Evolutionary conservation across 1,140 invertebrate genomes (phyloP).

Genomic region (Temnothorax nylanderi): DNA sequence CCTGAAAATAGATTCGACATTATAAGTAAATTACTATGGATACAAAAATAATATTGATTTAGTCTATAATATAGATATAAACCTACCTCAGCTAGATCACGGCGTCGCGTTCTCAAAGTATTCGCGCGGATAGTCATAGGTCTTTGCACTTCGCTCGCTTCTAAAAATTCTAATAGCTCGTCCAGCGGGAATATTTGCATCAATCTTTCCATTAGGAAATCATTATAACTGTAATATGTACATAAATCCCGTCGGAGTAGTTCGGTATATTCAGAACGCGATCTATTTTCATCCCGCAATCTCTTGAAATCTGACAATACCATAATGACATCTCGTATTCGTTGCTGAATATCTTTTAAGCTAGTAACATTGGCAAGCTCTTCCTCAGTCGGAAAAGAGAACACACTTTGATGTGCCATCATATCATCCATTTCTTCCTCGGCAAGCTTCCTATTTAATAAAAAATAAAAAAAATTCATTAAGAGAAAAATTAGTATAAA

Average conservation of each 20-base stretch:
- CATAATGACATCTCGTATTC: slow-evolving; percentile 95
- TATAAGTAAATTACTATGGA: background rate
- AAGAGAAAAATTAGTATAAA: slow-evolving; percentile 49
- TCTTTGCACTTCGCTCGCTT: slow-evolving; percentile 98
- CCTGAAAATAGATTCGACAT: slow-evolving; percentile 81
- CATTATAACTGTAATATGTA: slow-evolving; percentile 98
- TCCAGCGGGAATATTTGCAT: slow-evolving; percentile 96
- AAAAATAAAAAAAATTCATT: slow-evolving; percentile 15
- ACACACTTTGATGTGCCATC: slow-evolving; percentile 90
- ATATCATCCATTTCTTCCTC: slow-evolving; percentile 93
- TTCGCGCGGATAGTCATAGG: slow-evolving; percentile 98
- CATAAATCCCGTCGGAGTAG: slow-evolving; percentile 95
- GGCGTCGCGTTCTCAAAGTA: slow-evolving; percentile 96
- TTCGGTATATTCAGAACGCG: slow-evolving; percentile 93
- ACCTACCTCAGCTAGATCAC: slow-evolving; percentile 94
- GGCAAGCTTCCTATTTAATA: slow-evolving; percentile 88
- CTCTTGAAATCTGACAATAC: slow-evolving; percentile 96
- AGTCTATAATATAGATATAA: background rate
- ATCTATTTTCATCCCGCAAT: slow-evolving; percentile 90
- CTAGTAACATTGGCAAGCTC: slow-evolving; percentile 91
- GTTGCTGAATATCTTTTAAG: slow-evolving; percentile 94
- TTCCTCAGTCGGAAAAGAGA: slow-evolving; percentile 91
- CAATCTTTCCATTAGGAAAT: slow-evolving; percentile 97
- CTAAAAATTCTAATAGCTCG: slow-evolving; percentile 97
- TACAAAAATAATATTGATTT: background rate